Base-by-base conservation (phyloP, 2,888 invertebrate genomes). In the Capitulum mitella region DNA sequence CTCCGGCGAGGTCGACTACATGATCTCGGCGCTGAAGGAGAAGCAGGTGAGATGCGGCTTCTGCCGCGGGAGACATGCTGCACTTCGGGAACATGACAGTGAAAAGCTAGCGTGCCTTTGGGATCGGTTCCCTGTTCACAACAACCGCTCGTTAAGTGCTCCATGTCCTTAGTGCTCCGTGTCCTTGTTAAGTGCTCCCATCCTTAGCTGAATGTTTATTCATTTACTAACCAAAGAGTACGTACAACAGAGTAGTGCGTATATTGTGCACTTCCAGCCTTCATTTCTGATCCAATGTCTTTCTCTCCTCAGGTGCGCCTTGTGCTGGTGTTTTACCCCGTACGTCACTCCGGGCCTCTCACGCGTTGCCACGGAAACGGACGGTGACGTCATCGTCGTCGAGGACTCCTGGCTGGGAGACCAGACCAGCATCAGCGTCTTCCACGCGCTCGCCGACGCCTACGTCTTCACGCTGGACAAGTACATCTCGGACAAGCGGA, bases 311-410 rank as follows among this genome's bases (percentile, higher is more conserved):
- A 74, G 74, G 43, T 43, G 43, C 74, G 74, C 1, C 43, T 74
- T 26, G 74, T 74, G 74, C 1, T 74, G 26, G 43, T 74, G 26
- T 74, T 74, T 43, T 74, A 74, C 74, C 74, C 74, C 32, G n/a
- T 40, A 74, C 74, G 43, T n/a, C 26, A 74, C 74, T 26, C 79
- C 78, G 34, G 80, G 87, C 6, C 84, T 89, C 29, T 88, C 89
- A 81, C 83, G 84, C 46, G 82, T 89, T 61, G 87, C 88, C 0
- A 83, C 85, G 61, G 84, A 85, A 78, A 88, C 87, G 0, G 85
- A 84, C 76, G 89, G 87, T 34, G 84, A 84, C 22, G 85, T 88
- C 16, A 89, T 87, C 82, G 88, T 88, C 0, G 87, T 89, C 2
- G 85, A 86, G 40, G 89, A 89, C 83, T 85, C 86, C 79, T 88